Conservation (phyloP, 1,140 invertebrate species). For the Dreissena polymorpha region DNA sequence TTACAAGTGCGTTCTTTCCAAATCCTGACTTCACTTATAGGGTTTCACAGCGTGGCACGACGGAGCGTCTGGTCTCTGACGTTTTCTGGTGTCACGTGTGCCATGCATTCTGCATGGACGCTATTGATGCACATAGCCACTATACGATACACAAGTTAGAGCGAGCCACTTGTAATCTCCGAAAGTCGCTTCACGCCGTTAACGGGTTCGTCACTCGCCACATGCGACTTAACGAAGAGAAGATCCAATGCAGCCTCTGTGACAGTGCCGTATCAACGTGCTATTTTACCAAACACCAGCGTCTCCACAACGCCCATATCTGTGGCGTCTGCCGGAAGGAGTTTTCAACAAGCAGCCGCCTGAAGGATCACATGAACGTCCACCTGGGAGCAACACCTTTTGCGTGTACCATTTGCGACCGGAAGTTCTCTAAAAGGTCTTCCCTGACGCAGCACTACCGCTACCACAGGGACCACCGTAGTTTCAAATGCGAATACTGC, state of each 20-base stretch:
- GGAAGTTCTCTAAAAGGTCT: slow-evolving; percentile 83
- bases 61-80: no score
- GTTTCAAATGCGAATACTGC: slow-evolving; percentile 26
- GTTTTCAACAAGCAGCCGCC: slow-evolving; percentile 39
- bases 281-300: slow-evolving; percentile 49
- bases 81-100: slow-evolving; percentile 51
- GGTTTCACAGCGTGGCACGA: no score
- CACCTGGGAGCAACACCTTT: slow-evolving; percentile 94
- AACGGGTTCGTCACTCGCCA: slow-evolving; percentile 32
- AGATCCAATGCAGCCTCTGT: slow-evolving; percentile 41
- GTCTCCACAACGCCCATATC: slow-evolving; percentile 41
- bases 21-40: no score
- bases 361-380: slow-evolving; percentile 63
- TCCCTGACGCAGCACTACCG: slow-evolving; percentile 43
- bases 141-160: slow-evolving; percentile 9
- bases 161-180: slow-evolving; percentile 20
- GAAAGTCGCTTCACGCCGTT: background rate
- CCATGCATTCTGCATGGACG: slow-evolving; percentile 33
- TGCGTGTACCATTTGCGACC: slow-evolving; percentile 92
- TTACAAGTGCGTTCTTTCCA: slow-evolving; percentile 10
- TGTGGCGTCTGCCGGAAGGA: slow-evolving; percentile 34
- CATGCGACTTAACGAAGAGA: slow-evolving; percentile 11
- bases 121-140: slow-evolving; percentile 28
- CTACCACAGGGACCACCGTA: slow-evolving; percentile 39
- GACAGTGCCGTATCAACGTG: slow-evolving; percentile 28